These are phyloP conservation scores for Platanista minor DNA, from an alignment of 2,113 vertebrate genomes.

Conservation along the genomic window DNA sequence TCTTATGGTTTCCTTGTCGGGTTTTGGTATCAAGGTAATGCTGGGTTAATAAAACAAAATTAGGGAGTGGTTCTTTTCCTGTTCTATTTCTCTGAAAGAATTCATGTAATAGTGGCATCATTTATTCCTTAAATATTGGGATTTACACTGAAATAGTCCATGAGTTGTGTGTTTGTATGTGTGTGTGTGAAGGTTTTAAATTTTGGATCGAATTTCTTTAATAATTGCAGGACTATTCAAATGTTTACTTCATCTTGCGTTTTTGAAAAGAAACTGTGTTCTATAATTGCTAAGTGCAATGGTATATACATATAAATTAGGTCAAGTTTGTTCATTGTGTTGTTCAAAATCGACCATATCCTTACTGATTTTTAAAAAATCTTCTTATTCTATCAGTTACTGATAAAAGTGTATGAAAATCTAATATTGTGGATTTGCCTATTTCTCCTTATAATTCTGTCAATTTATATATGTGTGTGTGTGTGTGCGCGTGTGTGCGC, in stretches of 20 bases:
- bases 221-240: neutral
- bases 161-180: neutral
- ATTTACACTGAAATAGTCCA: neutral
- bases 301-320: neutral
- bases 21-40: neutral
- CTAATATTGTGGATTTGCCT: neutral
- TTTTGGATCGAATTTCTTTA: neutral
- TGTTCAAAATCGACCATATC: neutral
- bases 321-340: neutral
- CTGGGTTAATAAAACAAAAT: neutral
- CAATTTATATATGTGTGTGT: accelerated
- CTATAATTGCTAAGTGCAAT: neutral
- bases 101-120: neutral
- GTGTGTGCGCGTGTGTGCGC: no score
- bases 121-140: neutral
- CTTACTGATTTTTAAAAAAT: neutral
- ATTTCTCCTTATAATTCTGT: neutral
- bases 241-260: neutral
- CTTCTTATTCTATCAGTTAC: neutral
- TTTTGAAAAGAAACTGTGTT: neutral
- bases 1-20: neutral
- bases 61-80: neutral
- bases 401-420: neutral
- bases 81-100: neutral
- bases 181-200: neutral